Conservation (phyloP, 2,797 vertebrate species). For the Melanogrammus aeglefinus region DNA sequence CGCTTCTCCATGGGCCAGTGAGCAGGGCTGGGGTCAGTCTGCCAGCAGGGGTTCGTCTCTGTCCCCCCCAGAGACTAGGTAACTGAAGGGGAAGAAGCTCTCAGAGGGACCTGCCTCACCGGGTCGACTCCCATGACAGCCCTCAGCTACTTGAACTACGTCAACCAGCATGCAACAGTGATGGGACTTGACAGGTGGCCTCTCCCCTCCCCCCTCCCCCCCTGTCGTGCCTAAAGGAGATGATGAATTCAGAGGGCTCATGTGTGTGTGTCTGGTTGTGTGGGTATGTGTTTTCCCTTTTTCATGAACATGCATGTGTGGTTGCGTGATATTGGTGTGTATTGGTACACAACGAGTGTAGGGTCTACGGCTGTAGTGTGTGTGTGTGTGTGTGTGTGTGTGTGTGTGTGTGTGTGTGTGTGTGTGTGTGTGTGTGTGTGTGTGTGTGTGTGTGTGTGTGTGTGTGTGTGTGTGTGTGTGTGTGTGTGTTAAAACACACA, state of each 20-base stretch:
- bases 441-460: neutral
- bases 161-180: constrained; percentile 65
- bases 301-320: too few relatives aligned
- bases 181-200: constrained; percentile 69
- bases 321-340: too few relatives aligned
- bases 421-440: too few relatives aligned
- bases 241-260: constrained; percentile 9
- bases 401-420: too few relatives aligned
- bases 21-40: too few relatives aligned
- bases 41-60: constrained; percentile 12
- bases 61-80: constrained; percentile 16
- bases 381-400: too few relatives aligned
- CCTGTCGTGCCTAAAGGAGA: constrained; percentile 17
- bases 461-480: neutral
- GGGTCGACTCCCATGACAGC: constrained; percentile 62
- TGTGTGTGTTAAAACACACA: constrained; percentile 5
- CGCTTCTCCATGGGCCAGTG: too few relatives aligned
- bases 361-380: too few relatives aligned
- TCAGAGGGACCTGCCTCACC: constrained; percentile 60
- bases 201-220: constrained; percentile 16
- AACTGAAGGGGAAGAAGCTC: constrained; percentile 6
- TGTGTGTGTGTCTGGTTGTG: neutral
- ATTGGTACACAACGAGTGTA: too few relatives aligned
- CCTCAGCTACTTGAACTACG: constrained; percentile 69
- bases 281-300: too few relatives aligned